Evolutionary conservation across 2,888 invertebrate species (phyloP), one percentile per base, ranked within the genome.

Genomic region (Drosophila seclusa): DNA sequence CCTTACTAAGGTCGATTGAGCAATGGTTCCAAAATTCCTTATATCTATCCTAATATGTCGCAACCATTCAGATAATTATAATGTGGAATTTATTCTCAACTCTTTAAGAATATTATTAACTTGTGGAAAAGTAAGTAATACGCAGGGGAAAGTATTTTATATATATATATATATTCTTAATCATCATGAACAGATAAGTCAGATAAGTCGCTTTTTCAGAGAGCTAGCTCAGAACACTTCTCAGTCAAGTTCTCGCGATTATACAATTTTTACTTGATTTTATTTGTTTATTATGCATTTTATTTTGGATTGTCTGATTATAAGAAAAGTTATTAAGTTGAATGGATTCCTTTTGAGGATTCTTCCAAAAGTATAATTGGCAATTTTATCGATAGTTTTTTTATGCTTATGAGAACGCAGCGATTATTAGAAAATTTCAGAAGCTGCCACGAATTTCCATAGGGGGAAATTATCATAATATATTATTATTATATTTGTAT

Each of bases 191-290:
- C 8, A 45, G 8, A 24, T 45, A 4, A 24, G 2, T 21, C 21
- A 0, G 21, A 21, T 24, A 24, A 7, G 29, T 29, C 24, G 24
- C 24, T 24, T 24, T 24, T 24, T 24, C 2, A 21, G 1, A 13
- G 42, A 11, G 1, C 13, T 0, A 31, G 21, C 7, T 45, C 0
- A 21, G 5, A 0, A 21, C 11, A 5, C 5, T 40, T 40, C 1
- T 16, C 4, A 24, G 16, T 24, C 4, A 7, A n/a, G 38, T 4
- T 38, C 2, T 8, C 4, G 18, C 4, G 8, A 38, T 10, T 10
- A 0, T 2, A 0, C 0, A 3, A n/a, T 4, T n/a, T 38, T 4
- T 18, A 40, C n/a, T n/a, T n/a, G 2, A 11, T 0, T 13, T n/a
- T n/a, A 40, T 40, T n/a, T 40, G 0, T n/a, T 11, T n/a, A 11